Evolutionary conservation across 2,888 invertebrate species (phyloP), one percentile per base, ranked within the genome.

Genomic region (Sarcophaga caerulescens): DNA sequence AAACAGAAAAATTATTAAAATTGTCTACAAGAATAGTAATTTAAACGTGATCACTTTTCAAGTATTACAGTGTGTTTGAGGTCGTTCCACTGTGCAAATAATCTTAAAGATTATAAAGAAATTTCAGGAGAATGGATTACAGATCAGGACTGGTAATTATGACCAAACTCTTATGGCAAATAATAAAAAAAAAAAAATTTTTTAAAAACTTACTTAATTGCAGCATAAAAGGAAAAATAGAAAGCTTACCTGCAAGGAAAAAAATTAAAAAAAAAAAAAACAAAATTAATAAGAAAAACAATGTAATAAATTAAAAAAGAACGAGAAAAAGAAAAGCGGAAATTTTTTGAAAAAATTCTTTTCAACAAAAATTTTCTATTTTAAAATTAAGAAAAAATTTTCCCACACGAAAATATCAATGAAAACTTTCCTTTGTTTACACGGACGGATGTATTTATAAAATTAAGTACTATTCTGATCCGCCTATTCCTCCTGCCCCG

Each of bases 181-280:
- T 14, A 1, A 47, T 12, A 47, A 3, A 47, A 12, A 47, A 10
- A 1, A 11, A 19, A 25, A 80, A 59, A 12, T 19, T 35, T 14
- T 45, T 23, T 23, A 23, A 66, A n/a, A 60, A 68, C 83, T 78
- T 73, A 83, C 73, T 62, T 21, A 21, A 4, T 19, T 57, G 5
- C 63, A 62, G 23, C 35, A 65, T 76, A 45, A 69, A 47, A 60
- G 12, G 0, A 45, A 71, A 77, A 45, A 52, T 4, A 8, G 17
- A 14, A 65, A 44, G 78, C 85, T 85, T 85, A 85, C 85, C 85
- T 85, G 82, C 5, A 85, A 85, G 21, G 85, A 82, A 35, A 78
- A 63, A 23, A 68, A 21, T n/a, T 68, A 75, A 19, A 66, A 35
- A 63, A 21, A n/a, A 19, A 57, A 63, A 47, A 52, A 8, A 60